phyloP scores from a whole-genome alignment of 2,113 vertebrate species.

The Catharus bicknelli region DNA sequence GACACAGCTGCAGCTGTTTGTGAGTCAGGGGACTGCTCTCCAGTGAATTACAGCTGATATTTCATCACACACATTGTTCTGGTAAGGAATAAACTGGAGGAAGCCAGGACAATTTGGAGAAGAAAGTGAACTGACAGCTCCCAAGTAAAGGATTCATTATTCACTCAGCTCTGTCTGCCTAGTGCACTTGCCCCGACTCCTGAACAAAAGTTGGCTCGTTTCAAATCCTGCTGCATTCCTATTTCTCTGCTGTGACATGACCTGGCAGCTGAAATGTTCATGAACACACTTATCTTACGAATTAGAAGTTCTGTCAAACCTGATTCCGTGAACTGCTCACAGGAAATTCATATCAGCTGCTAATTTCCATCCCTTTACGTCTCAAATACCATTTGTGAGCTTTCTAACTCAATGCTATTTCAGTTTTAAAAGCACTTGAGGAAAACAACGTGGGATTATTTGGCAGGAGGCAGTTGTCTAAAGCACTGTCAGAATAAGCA shows the following conservation, averaged over 20 bases:
- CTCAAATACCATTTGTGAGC: not conserved
- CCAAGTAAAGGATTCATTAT: constrained; percentile 20
- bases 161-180: constrained; percentile 5
- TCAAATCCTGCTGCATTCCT: not conserved
- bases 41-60: constrained; percentile 4
- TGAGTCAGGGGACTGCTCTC: not conserved
- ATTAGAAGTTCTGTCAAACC: constrained; percentile 22
- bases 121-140: constrained; percentile 32
- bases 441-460: not conserved
- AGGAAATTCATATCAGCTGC: not conserved
- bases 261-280: not conserved
- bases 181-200: not conserved
- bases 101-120: not conserved
- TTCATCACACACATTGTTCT: not conserved
- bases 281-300: not conserved
- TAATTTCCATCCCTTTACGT: constrained; percentile 11
- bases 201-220: not conserved
- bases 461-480: not conserved
- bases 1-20: not conserved
- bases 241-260: not conserved
- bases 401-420: not conserved
- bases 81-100: constrained; percentile 2
- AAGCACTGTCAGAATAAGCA: not conserved
- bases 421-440: constrained; percentile 43
- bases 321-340: not conserved